Base-by-base conservation (phyloP, 1,140 invertebrate genomes). In the Drosophila bocki region DNA sequence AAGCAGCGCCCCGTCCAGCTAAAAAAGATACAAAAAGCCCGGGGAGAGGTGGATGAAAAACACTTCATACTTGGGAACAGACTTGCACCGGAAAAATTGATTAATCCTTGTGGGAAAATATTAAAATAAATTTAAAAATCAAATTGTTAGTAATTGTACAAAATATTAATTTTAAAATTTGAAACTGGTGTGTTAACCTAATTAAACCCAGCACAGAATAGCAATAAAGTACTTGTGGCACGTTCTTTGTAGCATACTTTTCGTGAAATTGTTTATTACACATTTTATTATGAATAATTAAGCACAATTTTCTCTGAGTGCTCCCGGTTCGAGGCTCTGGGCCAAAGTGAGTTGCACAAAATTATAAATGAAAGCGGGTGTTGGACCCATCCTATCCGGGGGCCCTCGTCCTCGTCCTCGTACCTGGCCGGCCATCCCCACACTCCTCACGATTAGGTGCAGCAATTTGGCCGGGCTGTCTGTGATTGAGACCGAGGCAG, bases 401-500 rank as follows among this genome's bases (percentile, higher is more conserved):
- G 39, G 59, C 57, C 78, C 54, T 57, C 64, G 50, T 59, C 63
- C 41, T 26, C 51, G 7, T 15, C 45, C 33, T 33, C 57, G 51
- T 62, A 37, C 33, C 54, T 48, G n/a, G 50, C n/a, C 50, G 13
- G 29, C 47, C 64, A 57, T 35, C 77, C 58, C 19, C 48, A 68
- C 37, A 50, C 68, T 75, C 80, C 68, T 75, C 83, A 83, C 87
- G 87, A 82, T 91, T 87, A 91, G 90, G 81, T 91, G 84, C 75
- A 78, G 87, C 83, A 88, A 88, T 88, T 88, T 88, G 80, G 83
- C 62, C 71, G 65, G 82, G 50, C 86, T 91, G 84, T 86, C 82
- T 82, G 86, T 90, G 85, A 90, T 90, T 90, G 85, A 90, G 85
- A 91, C 84, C 57, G 86, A 91, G 87, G 87, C 78, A 80, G 83